Base-by-base conservation (phyloP, 2,113 vertebrate species). In the Anser cygnoides region DNA sequence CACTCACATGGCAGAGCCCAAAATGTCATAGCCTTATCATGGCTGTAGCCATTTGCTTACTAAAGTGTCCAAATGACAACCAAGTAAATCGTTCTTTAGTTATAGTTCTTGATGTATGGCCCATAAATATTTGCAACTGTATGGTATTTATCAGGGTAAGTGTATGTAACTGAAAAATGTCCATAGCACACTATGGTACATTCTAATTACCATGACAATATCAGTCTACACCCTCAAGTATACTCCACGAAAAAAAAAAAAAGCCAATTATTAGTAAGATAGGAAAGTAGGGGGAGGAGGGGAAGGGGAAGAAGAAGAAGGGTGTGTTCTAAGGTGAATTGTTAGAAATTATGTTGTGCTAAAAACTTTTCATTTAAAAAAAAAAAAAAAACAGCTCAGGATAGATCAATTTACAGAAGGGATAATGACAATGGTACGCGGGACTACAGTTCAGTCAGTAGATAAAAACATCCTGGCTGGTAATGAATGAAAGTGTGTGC, bases 231-330 rank as follows among this genome's bases (percentile, higher is more conserved):
- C 2, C 1, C 4, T 31, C 31, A 61, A 44, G 20, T 33, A 68
- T 11, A 10, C 21, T 9, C 7, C 25, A 37, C 5, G 37, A 20
- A 23, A 11, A 11, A 37, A 37, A 35, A 35, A 35, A 88, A 63
- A 76, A 55, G 2, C 1, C 21, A 35, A 5, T 50, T 73, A 21
- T 4, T 25, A 58, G 6, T 52, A 72, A 63, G 9, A 46, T 23
- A 61, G 3, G 26, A 28, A 54, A 49, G 49, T 3, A 33, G 39
- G 10, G 6, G 6, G 4, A 2, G 21, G 11, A 16, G 0, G 7
- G 28, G 5, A 46, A 46, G 46, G 4, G 19, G 20, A 46, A 46
- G 46, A 46, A 49, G 46, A 20, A 49, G 20, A 49, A 49, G 20
- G 46, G 19, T 46, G 46, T 46, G 46, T 21, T 49, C 20, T 49